These are phyloP conservation scores for Scatophagus argus DNA, from an alignment of 2,113 vertebrate species.

Conservation along the genomic window DNA sequence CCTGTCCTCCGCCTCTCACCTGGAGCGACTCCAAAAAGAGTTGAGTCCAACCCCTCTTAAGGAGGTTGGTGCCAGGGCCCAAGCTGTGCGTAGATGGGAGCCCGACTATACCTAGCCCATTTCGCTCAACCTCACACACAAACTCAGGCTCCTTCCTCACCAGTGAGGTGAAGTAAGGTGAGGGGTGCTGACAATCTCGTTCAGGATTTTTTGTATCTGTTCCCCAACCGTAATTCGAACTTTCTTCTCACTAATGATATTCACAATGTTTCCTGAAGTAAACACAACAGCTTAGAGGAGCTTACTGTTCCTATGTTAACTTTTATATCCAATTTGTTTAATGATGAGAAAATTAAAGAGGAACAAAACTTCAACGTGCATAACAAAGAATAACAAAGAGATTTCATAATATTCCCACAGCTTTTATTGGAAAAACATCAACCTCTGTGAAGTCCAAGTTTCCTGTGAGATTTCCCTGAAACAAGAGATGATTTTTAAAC, in stretches of 20 bases:
- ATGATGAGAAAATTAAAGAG: conserved; percentile 26
- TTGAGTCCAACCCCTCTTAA: too few species aligned
- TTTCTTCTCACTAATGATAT: background rate
- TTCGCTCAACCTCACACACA: too few species aligned
- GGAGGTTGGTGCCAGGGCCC: too few species aligned
- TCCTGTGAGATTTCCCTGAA: conserved; percentile 70
- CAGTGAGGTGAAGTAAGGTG: too few species aligned
- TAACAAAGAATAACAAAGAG: conserved; percentile 77
- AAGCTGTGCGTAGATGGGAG: too few species aligned
- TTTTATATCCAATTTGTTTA: conserved; percentile 49
- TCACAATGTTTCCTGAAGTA: background rate
- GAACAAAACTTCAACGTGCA: conserved; percentile 25
- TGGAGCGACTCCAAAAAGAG: too few species aligned
- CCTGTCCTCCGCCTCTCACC: too few species aligned
- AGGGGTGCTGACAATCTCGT: too few species aligned
- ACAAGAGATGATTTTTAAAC: conserved; percentile 59
- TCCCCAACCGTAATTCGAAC: too few species aligned
- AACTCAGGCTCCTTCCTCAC: too few species aligned
- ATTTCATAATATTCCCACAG: conserved; percentile 68
- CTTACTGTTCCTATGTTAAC: conserved; percentile 5
- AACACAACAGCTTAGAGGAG: conserved; percentile 4
- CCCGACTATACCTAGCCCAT: too few species aligned
- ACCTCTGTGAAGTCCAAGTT: conserved; percentile 68
- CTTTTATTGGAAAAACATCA: conserved; percentile 62
- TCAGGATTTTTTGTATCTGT: too few species aligned